Conservation (phyloP, 2,113 vertebrate genomes). For the Varanus salvator region DNA sequence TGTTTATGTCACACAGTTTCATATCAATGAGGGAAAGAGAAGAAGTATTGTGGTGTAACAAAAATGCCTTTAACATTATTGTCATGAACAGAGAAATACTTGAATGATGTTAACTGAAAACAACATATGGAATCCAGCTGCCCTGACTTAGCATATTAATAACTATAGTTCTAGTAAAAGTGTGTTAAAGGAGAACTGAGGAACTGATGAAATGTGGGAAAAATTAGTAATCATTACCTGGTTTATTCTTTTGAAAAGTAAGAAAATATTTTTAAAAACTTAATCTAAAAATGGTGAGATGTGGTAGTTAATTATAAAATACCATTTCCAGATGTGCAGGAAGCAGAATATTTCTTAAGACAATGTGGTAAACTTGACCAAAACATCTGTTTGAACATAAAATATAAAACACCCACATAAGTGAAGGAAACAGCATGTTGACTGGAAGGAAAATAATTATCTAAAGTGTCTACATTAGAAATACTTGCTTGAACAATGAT, state of each 20-base stretch:
- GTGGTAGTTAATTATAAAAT: not conserved
- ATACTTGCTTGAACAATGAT: not conserved
- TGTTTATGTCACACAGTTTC: not conserved
- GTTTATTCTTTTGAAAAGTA: not conserved
- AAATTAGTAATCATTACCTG: not conserved
- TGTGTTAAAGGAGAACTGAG: not conserved
- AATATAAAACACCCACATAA: not conserved
- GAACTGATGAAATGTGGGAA: not conserved
- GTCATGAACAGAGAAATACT: not conserved
- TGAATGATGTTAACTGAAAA: constrained; percentile 1
- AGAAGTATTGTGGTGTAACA: not conserved
- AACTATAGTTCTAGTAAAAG: constrained; percentile 5
- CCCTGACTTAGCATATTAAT: not conserved
- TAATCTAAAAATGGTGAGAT: constrained; percentile 13
- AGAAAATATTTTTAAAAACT: not conserved
- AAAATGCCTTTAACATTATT: not conserved
- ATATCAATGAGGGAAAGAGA: constrained; percentile 2
- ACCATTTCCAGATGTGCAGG: constrained; percentile 8
- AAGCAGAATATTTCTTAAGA: constrained; percentile 10
- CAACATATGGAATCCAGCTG: constrained; percentile 25
- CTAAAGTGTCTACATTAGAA: not conserved
- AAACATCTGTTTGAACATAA: constrained; percentile 23
- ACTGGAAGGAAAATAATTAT: not conserved
- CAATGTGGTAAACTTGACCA: constrained; percentile 7
- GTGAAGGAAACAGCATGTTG: not conserved